Evolutionary conservation across 2,888 invertebrate species (phyloP), one percentile per base, ranked within the genome.

Genomic region (Oscheius myriophilus): DNA sequence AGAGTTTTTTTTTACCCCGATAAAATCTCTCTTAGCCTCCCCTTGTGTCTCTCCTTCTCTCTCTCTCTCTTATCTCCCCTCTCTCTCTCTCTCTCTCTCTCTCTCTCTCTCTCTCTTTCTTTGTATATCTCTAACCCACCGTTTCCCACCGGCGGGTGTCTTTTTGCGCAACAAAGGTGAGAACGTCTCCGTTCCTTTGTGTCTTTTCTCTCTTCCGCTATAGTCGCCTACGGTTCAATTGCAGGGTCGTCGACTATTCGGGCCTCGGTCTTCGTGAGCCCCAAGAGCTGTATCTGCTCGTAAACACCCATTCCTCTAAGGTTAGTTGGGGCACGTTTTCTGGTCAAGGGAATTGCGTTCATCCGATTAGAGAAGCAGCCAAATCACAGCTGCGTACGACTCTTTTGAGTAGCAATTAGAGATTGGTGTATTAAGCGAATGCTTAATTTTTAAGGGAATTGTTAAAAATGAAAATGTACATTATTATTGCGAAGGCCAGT

Each of bases 201-300:
- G 58, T 58, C 43, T n/a, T n/a, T n/a, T n/a, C n/a, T 49, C 49
- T 42, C 21, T 43, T 18, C 43, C 42, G 16, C 42, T 12, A 41
- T 23, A 39, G 46, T 23, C 45, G 62, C 26, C 41, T 52, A 42
- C 41, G 64, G 41, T 58, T 66, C 14, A 67, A 43, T 76, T 79
- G 43, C 72, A 80, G 79, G 75, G 78, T 80, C 25, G 71, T 80
- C 51, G 79, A 80, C 71, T 75, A 71, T 62, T 76, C 74, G 45
- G 79, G 78, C 52, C 64, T 80, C 53, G 70, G 73, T 43, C 69
- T 80, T 53, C 72, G 73, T 25, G 76, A 75, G 12, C 69, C 73
- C 42, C 67, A 67, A 39, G 68, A 73, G 21, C 71, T 80, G 33
- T 71, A 72, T 26, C 76, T 80, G 3, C 70, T 80, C 1, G 79